phyloP scores from a whole-genome alignment of 2,797 vertebrate species.

The Mallotus villosus region DNA sequence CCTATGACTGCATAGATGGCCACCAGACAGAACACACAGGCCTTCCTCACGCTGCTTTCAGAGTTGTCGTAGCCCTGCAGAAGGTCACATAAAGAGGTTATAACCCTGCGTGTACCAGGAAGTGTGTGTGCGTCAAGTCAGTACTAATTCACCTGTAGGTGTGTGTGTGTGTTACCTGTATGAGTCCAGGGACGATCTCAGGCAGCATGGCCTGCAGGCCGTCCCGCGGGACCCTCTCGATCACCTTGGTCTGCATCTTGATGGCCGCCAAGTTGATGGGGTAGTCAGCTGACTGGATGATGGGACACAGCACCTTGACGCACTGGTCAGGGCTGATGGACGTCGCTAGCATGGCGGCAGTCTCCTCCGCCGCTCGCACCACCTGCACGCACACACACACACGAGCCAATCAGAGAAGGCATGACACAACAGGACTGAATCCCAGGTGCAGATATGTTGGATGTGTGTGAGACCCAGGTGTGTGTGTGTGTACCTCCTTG shows the following conservation, averaged over 20 bases:
- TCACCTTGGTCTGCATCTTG: conserved; percentile 97
- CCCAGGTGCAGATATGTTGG: neutral
- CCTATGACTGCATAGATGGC: conserved; percentile 93
- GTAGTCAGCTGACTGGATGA: conserved; percentile 96
- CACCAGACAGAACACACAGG: conserved; percentile 97
- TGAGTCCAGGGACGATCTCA: conserved; percentile 93
- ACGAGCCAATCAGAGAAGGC: neutral
- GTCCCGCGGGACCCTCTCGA: conserved; percentile 89
- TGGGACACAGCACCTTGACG: conserved; percentile 95
- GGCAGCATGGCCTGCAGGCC: conserved; percentile 84
- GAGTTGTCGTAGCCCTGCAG: conserved; percentile 94
- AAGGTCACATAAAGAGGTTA: conserved; percentile 16
- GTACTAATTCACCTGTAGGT: neutral
- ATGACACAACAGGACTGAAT: neutral
- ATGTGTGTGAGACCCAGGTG: neutral
- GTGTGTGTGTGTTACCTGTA: conserved; percentile 79
- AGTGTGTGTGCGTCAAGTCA: neutral
- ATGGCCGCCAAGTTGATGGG: conserved; percentile 96
- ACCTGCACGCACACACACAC: conserved; percentile 72
- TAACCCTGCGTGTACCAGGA: neutral
- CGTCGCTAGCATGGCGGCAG: conserved; percentile 88
- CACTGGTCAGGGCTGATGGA: conserved; percentile 97
- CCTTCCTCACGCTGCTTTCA: conserved; percentile 97
- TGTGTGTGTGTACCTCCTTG: conserved; percentile 82
- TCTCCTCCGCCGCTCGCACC: conserved; percentile 92